Conservation (phyloP, 2,888 invertebrate species). For the Eulithis testata region DNA sequence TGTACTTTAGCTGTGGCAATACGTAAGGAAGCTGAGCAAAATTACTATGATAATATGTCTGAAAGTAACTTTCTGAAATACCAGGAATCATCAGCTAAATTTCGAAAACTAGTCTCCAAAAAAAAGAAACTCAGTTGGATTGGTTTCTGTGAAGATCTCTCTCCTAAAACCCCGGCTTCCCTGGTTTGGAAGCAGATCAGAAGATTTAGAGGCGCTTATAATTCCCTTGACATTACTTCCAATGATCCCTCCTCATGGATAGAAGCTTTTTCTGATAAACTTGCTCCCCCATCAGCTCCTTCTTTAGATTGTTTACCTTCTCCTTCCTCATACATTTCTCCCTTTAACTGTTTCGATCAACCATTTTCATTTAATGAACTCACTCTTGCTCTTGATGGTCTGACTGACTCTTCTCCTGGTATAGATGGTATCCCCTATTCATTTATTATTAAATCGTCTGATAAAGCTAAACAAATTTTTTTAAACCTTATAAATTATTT, state of each 20-base stretch:
- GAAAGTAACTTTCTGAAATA: constrained; percentile 8
- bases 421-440: constrained; percentile 27
- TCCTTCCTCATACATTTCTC: constrained; percentile 4
- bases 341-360: neutral
- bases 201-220: constrained; percentile 18
- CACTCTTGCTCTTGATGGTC: constrained; percentile 10
- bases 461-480: constrained; percentile 5
- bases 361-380: constrained; percentile 22
- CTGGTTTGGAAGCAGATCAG: constrained; percentile 28
- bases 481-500: constrained; percentile 6
- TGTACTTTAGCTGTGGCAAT: constrained; percentile 8
- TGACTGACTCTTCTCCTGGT: constrained; percentile 26
- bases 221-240: constrained; percentile 1
- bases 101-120: neutral
- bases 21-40: constrained; percentile 14
- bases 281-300: constrained; percentile 17
- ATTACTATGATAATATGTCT: constrained; percentile 10
- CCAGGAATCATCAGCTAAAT: constrained; percentile 13
- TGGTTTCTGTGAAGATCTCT: constrained; percentile 24
- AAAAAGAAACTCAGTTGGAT: constrained; percentile 29
- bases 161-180: constrained; percentile 23
- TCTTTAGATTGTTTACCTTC: neutral
- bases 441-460: constrained; percentile 17
- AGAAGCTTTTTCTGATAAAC: constrained; percentile 12
- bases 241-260: constrained; percentile 21